These are phyloP conservation scores for Zaprionus inermis DNA, from an alignment of 1,140 invertebrate species.

Conservation along the genomic window DNA sequence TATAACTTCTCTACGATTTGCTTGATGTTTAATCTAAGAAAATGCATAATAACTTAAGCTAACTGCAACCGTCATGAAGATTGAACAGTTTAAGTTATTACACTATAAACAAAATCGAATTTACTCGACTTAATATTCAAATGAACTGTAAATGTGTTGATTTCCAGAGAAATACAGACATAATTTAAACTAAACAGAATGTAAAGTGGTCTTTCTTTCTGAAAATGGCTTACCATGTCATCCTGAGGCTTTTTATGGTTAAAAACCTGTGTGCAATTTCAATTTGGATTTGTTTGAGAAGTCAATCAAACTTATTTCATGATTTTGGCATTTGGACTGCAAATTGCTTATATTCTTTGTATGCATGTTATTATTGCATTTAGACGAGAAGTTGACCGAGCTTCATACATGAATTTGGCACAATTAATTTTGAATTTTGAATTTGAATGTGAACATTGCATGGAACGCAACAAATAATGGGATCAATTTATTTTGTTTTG, in stretches of 20 bases:
- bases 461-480: not conserved
- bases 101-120: not conserved
- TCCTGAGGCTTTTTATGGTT: not conserved
- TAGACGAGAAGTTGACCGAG: not conserved
- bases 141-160: not conserved
- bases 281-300: slow-evolving; percentile 10
- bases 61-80: not conserved
- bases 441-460: not conserved
- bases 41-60: too few relatives aligned
- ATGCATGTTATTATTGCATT: slow-evolving; percentile 1
- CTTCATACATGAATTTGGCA: not conserved
- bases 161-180: not conserved
- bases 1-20: too few relatives aligned
- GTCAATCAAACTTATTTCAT: slow-evolving; percentile 8
- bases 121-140: not conserved
- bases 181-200: not conserved
- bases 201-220: not conserved
- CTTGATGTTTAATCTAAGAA: too few relatives aligned
- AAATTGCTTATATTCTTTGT: not conserved
- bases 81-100: not conserved
- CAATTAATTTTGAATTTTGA: slow-evolving; percentile 1
- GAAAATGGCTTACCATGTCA: not conserved
- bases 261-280: slow-evolving; percentile 5
- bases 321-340: not conserved
- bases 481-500: not conserved